These are phyloP conservation scores for Resseliella maxima DNA, from an alignment of 2,888 invertebrate species.

Conservation along the genomic window DNA sequence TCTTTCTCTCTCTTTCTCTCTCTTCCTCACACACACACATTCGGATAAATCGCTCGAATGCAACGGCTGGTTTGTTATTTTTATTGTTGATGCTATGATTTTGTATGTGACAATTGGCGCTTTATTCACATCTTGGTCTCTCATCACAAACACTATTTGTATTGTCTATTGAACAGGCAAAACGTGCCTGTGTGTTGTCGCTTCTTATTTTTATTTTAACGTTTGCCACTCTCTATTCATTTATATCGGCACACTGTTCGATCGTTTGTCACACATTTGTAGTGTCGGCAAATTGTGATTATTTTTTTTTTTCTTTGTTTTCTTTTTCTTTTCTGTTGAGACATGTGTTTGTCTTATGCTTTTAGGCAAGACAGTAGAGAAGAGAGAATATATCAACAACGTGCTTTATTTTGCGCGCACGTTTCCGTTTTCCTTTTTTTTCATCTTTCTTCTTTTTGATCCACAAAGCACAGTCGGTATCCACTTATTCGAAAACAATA, in stretches of 20 bases:
- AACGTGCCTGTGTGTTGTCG: conserved; percentile 43
- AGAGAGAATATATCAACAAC: not conserved
- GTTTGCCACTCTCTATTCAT: not conserved
- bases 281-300: conserved; percentile 46
- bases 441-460: not conserved
- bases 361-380: not conserved
- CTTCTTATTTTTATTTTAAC: too few relatives aligned
- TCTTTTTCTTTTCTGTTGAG: not conserved
- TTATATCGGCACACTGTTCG: conserved; percentile 17
- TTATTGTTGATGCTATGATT: not conserved
- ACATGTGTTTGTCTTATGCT: conserved; percentile 17
- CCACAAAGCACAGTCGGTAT: conserved; percentile 16
- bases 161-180: conserved; percentile 46
- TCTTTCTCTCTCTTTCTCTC: too few relatives aligned
- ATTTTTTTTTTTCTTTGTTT: too few relatives aligned
- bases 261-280: conserved; percentile 53
- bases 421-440: not conserved
- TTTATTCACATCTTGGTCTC: not conserved
- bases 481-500: conserved; percentile 26
- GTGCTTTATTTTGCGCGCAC: not conserved
- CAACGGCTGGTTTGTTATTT: not conserved
- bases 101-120: not conserved
- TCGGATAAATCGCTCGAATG: not conserved
- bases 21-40: too few relatives aligned
- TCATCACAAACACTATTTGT: conserved; percentile 7